Base-by-base conservation (phyloP, 2,797 vertebrate species). In the Betta splendens region DNA sequence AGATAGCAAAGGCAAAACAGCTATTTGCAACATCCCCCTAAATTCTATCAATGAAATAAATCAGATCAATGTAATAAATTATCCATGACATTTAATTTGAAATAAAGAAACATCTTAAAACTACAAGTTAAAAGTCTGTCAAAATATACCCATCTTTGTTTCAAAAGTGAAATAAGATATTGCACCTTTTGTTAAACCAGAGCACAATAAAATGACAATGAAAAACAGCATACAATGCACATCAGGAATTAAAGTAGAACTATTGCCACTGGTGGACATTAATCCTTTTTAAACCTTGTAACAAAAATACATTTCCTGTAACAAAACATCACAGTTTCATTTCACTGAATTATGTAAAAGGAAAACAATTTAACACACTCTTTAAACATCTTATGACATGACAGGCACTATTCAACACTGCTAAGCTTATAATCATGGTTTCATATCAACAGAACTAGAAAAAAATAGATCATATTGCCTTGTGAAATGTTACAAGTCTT, bases 401-500 rank as follows among this genome's bases (percentile, higher is more conserved):
- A 83, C 80, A 85, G 75, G 64, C 31, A 16, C 18, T 91, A 92
- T 94, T 96, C 95, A 97, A 98, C 96, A 96, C 95, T 95, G 95
- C 95, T 94, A 97, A 98, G 95, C 95, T 90, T 88, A 79, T 75
- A 82, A 86, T 89, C 83, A 89, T 86, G 77, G 85, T 92, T 93
- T 93, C 94, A 93, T 92, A 92, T 89, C 85, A 92, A 97, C 92
- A 94, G 82, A 94, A 95, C 93, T 93, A 92, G 88, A 92, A 92
- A 92, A 31, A 91, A 91, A 91, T 90, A 92, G 90, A 84, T 87
- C 89, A 92, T 93, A 93, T 91, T 92, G 90, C 92, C 84, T 89
- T 91, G 90, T 96, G 94, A 95, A 96, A 95, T 93, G 94, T 94
- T 94, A 92, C 92, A 91, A 94, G 89, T 92, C 92, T 79, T 90